A percentile compares a stretch with the other conserved stretches of the same genome.
These are phyloP conservation scores for Acleris sparsana DNA, from an alignment of 2,888 invertebrate genomes.

Conservation along the genomic window DNA sequence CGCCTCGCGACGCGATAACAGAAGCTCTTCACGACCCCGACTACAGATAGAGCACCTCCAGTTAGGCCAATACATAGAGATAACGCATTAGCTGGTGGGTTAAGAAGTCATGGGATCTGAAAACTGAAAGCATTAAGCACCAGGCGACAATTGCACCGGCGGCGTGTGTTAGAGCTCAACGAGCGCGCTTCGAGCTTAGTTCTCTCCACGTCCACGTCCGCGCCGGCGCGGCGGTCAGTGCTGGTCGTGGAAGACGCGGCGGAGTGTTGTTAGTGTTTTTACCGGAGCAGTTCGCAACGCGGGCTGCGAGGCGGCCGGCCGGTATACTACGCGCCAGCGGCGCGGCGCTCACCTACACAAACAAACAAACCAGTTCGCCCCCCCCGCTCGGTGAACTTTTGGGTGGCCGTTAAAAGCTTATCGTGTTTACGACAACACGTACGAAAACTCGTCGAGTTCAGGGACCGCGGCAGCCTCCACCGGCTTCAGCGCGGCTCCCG, in stretches of 20 bases:
- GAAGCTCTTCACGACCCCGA: no score
- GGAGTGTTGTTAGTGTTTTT: not conserved
- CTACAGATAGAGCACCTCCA: not conserved
- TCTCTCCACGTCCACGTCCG: not conserved
- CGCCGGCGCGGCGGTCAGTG: not conserved
- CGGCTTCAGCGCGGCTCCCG: not conserved
- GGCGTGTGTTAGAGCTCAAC: constrained; percentile 44
- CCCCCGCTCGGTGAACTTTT: constrained; percentile 49
- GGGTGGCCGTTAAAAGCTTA: constrained; percentile 21
- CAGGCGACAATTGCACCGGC: no score
- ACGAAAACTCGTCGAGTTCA: constrained; percentile 37
- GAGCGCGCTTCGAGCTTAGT: constrained; percentile 33
- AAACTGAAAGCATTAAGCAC: not conserved
- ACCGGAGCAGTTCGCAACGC: not conserved
- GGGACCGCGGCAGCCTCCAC: constrained; percentile 2
- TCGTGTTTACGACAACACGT: constrained; percentile 15
- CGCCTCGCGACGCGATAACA: no score
- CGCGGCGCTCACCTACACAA: constrained; percentile 52
- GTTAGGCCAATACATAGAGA: not conserved
- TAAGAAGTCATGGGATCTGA: not conserved
- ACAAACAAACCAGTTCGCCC: constrained; percentile 72
- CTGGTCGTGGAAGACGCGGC: no score
- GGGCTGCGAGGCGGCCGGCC: not conserved
- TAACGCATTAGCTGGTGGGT: not conserved
- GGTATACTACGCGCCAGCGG: not conserved